Conservation (phyloP, 2,888 invertebrate species). For the Alloplasta piceator region DNA sequence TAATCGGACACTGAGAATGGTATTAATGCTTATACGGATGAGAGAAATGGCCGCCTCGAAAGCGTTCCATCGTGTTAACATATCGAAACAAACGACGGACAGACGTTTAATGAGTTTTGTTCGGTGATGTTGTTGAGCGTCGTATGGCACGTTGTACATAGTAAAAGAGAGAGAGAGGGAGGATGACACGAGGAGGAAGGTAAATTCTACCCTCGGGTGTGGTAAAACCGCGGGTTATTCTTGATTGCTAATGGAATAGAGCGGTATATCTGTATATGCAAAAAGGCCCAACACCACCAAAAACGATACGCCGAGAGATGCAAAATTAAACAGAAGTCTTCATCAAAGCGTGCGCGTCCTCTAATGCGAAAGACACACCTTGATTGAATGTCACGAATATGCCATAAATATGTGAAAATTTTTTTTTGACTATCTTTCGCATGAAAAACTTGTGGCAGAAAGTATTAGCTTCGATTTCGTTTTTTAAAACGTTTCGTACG, state of each 20-base stretch:
- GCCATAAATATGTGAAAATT: conserved; percentile 26
- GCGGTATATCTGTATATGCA: conserved; percentile 18
- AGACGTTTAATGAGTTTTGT: conserved; percentile 82
- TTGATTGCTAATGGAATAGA: conserved; percentile 74
- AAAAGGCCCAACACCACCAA: conserved; percentile 40
- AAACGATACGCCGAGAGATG: conserved; percentile 43
- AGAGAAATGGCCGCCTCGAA: conserved; percentile 12
- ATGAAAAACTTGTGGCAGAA: too few species aligned
- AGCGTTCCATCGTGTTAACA: conserved; percentile 63
- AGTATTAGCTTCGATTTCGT: too few species aligned
- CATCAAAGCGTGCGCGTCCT: conserved; percentile 74
- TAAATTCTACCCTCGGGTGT: neutral
- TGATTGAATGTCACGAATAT: conserved; percentile 58
- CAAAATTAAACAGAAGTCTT: conserved; percentile 76
- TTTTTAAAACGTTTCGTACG: too few species aligned
- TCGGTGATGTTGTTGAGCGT: conserved; percentile 62
- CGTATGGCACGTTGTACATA: conserved; percentile 63
- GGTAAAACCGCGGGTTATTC: conserved; percentile 64
- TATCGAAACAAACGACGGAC: conserved; percentile 82
- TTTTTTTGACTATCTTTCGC: too few species aligned
- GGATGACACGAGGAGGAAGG: neutral
- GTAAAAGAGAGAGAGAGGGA: neutral
- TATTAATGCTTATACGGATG: conserved; percentile 11
- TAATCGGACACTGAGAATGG: conserved; percentile 53
- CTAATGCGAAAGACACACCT: conserved; percentile 71